phyloP scores from a whole-genome alignment of 23 tunicate species.

The Aplidium turbinatum region DNA sequence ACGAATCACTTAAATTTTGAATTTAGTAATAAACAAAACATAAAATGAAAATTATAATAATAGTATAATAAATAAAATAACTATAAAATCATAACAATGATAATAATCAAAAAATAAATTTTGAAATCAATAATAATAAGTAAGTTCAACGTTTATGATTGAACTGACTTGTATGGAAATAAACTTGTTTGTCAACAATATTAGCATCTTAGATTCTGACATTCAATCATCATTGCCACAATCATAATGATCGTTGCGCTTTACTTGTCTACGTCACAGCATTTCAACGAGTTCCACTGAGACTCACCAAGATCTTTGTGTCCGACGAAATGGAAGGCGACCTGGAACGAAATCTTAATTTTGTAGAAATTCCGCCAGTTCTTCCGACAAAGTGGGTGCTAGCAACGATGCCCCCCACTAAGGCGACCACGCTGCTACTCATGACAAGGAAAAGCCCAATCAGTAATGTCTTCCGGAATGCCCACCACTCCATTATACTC shows the following conservation, averaged over 20 bases:
- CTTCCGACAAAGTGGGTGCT: constrained; percentile 72
- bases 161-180: too few species aligned
- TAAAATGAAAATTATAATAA: too few species aligned
- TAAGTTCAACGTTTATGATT: too few species aligned
- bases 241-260: background rate
- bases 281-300: background rate
- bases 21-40: too few species aligned
- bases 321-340: background rate
- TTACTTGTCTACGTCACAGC: background rate
- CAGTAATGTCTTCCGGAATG: constrained; percentile 59
- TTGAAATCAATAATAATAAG: too few species aligned
- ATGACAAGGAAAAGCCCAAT: constrained; percentile 48
- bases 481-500: constrained; percentile 60
- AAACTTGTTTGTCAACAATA: too few species aligned
- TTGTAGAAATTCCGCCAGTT: constrained; percentile 27
- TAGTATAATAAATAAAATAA: too few species aligned
- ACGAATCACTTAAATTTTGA: too few species aligned
- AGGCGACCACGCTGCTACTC: constrained; percentile 54
- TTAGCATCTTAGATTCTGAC: too few species aligned
- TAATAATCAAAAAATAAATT: too few species aligned
- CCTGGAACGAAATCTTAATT: background rate
- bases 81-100: too few species aligned
- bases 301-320: background rate
- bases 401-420: constrained; percentile 61
- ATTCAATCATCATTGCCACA: too few species aligned